A percentile compares a stretch with the other conserved stretches of the same genome.
phyloP scores from a whole-genome alignment of 1,140 invertebrate genomes.

The Delia radicum region DNA sequence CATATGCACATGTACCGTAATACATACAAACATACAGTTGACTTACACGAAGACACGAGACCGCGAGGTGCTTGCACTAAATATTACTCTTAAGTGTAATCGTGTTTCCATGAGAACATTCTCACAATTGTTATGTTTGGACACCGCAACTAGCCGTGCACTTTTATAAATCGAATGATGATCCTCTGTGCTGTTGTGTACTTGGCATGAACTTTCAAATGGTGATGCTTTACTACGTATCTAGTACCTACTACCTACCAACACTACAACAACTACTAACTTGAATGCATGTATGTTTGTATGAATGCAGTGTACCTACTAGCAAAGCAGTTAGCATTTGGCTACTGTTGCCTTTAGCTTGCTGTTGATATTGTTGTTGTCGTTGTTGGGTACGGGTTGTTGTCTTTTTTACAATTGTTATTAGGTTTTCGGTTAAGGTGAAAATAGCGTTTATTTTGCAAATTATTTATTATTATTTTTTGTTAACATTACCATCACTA shows the following conservation, averaged over 20 bases:
- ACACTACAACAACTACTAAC: neutral
- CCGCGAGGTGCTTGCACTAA: slow-evolving; percentile 27
- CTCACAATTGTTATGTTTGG: slow-evolving; percentile 47
- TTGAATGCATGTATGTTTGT: too few relatives aligned
- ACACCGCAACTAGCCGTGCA: slow-evolving; percentile 22
- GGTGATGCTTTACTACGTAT: neutral
- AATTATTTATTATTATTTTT: slow-evolving; percentile 8
- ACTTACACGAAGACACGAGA: slow-evolving; percentile 20
- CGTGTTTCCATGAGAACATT: slow-evolving; percentile 48
- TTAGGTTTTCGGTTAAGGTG: slow-evolving; percentile 21
- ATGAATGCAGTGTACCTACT: neutral
- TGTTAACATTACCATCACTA: neutral
- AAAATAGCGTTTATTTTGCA: slow-evolving; percentile 22
- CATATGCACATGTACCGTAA: neutral
- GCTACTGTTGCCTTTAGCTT: slow-evolving; percentile 16
- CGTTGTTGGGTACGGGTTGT: neutral
- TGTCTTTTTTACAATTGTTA: slow-evolving; percentile 12
- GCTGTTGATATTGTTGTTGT: neutral
- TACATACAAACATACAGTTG: neutral
- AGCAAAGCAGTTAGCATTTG: neutral
- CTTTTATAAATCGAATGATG: slow-evolving; percentile 1
- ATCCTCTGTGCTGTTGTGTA: neutral
- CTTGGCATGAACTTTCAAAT: neutral
- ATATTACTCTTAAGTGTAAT: slow-evolving; percentile 26
- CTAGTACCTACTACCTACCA: neutral